These are phyloP conservation scores for Omphaloscelis lunosa DNA, from an alignment of 2,888 invertebrate genomes.

Conservation along the genomic window DNA sequence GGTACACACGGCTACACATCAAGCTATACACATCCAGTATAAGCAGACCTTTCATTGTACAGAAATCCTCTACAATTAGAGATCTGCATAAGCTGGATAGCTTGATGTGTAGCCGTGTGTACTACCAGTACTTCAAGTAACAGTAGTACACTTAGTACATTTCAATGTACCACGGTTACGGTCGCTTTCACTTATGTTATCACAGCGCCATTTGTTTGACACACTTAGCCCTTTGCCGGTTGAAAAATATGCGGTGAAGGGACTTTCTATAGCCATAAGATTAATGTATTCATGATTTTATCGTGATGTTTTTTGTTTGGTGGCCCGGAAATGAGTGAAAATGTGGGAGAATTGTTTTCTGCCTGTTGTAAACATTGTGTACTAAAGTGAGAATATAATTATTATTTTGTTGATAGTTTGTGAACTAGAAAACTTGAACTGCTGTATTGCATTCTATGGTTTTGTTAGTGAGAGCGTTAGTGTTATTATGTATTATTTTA, in stretches of 20 bases:
- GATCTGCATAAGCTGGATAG: no score
- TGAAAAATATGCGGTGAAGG: conserved; percentile 60
- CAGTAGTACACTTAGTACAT: conserved; percentile 34
- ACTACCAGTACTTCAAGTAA: conserved; percentile 18
- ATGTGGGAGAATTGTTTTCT: conserved; percentile 24
- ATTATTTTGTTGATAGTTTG: not conserved
- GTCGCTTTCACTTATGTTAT: conserved; percentile 77
- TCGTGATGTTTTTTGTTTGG: conserved; percentile 28
- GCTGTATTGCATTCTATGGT: not conserved
- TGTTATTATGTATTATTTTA: not conserved
- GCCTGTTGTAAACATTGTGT: not conserved
- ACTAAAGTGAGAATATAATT: not conserved
- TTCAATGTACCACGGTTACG: conserved; percentile 46
- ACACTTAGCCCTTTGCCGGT: conserved; percentile 75
- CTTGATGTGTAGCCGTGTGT: no score
- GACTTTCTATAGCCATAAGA: conserved; percentile 70
- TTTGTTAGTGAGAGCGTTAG: not conserved
- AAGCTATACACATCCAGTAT: no score
- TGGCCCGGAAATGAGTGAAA: conserved; percentile 1
- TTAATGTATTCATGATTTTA: conserved; percentile 51
- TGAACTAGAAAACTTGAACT: not conserved
- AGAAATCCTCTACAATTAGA: no score
- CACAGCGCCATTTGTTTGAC: conserved; percentile 72
- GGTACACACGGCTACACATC: no score
- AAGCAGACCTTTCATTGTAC: no score